phyloP scores from a whole-genome alignment of 92 coral and sea anemone genomes.

The Chrysogorgia sp. region DNA sequence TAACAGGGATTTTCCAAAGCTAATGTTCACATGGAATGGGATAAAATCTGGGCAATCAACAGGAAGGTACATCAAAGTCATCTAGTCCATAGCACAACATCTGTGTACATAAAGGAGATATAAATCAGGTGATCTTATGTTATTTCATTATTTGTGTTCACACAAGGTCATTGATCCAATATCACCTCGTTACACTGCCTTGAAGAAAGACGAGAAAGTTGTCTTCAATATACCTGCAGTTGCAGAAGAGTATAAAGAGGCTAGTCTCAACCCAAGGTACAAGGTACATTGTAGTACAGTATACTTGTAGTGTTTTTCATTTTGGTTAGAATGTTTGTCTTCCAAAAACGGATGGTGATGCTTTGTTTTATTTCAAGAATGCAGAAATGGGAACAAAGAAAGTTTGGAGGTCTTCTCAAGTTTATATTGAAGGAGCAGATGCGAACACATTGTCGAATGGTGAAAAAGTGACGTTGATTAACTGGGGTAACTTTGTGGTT shows the following conservation, averaged over 20 bases:
- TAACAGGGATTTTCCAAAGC: slow-evolving; percentile 98
- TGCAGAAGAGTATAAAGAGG: slow-evolving; percentile 65
- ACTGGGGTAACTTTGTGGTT: slow-evolving; percentile 94
- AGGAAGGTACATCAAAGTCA: slow-evolving; percentile 84
- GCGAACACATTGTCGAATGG: slow-evolving; percentile 81
- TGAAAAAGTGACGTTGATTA: slow-evolving; percentile 95
- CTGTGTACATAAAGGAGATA: neutral
- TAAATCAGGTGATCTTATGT: neutral
- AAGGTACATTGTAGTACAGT: too few species aligned
- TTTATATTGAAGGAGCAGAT: slow-evolving; percentile 91
- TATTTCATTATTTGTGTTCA: neutral
- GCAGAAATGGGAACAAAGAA: slow-evolving; percentile 88
- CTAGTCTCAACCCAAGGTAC: slow-evolving; percentile 88
- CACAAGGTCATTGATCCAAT: slow-evolving; percentile 91
- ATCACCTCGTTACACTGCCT: slow-evolving; percentile 94
- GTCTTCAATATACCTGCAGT: slow-evolving; percentile 70
- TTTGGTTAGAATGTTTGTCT: too few species aligned
- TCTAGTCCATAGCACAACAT: too few species aligned
- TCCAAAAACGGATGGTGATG: too few species aligned
- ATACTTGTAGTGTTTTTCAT: too few species aligned
- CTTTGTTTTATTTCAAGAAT: slow-evolving; percentile 75
- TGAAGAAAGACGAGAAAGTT: slow-evolving; percentile 70
- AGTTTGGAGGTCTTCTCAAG: slow-evolving; percentile 85
- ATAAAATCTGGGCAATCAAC: slow-evolving; percentile 97
- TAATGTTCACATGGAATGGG: slow-evolving; percentile 99